Percentiles rank a stretch among this genome's conserved stretches.
These are phyloP conservation scores for Caenorhabditis sp. DNA, from an alignment of 2,888 invertebrate genomes.

Conservation along the genomic window DNA sequence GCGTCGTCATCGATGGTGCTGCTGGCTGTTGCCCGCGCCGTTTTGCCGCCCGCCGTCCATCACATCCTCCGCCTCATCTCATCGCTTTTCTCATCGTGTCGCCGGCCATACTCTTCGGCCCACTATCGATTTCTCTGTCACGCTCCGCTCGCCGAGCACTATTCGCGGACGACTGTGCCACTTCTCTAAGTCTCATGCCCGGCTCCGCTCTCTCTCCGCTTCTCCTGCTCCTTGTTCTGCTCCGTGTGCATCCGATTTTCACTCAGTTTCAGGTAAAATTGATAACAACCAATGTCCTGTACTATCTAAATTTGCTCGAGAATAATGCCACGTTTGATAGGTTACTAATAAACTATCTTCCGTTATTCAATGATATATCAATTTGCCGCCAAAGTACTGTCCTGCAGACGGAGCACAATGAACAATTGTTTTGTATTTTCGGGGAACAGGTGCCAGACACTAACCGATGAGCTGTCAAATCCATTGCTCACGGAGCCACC, in stretches of 20 bases:
- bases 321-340: background rate
- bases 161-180: slow-evolving; percentile 5
- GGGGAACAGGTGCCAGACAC: slow-evolving; percentile 5
- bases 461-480: slow-evolving; percentile 47
- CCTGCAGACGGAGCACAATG: background rate
- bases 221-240: slow-evolving; percentile 19
- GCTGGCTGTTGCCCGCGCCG: slow-evolving; percentile 4
- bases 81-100: slow-evolving; percentile 9
- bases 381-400: background rate
- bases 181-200: slow-evolving; percentile 20
- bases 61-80: slow-evolving; percentile 9
- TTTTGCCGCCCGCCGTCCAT: slow-evolving; percentile 13
- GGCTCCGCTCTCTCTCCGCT: slow-evolving; percentile 7
- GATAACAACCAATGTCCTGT: background rate
- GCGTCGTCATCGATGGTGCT: slow-evolving; percentile 25
- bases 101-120: slow-evolving; percentile 10
- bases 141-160: slow-evolving; percentile 19
- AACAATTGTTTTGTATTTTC: slow-evolving; percentile 1
- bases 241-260: slow-evolving; percentile 16
- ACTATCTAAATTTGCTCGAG: background rate
- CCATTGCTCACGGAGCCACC: background rate
- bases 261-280: slow-evolving; percentile 50
- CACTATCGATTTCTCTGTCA: slow-evolving; percentile 23
- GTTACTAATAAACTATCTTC: background rate
- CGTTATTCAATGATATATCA: background rate